Conservation (phyloP, 2,888 invertebrate genomes). For the Seira musarum region DNA sequence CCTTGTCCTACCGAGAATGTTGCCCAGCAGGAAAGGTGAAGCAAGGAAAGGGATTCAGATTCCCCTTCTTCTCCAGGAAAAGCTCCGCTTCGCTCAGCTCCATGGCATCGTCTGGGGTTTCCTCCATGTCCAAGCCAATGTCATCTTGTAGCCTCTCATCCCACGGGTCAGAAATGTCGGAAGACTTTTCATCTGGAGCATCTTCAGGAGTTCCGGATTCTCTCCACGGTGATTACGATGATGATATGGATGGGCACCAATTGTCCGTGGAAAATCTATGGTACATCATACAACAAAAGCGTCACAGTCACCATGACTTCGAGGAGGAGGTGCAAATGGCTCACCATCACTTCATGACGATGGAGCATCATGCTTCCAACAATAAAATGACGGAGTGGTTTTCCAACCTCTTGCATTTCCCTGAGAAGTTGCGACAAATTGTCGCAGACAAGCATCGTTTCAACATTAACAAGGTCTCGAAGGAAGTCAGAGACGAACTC, state of each 20-base stretch:
- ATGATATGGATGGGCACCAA: constrained; percentile 20
- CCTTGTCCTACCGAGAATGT: constrained; percentile 1
- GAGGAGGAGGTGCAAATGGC: constrained; percentile 16
- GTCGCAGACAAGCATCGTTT: constrained; percentile 55
- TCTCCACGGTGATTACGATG: neutral
- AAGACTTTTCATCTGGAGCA: constrained; percentile 4
- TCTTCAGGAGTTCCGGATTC: constrained; percentile 19
- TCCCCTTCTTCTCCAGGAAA: neutral
- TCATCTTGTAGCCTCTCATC: constrained; percentile 46
- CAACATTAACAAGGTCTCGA: constrained; percentile 52
- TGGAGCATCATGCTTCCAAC: constrained; percentile 37
- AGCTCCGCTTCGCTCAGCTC: neutral
- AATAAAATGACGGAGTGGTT: constrained; percentile 49
- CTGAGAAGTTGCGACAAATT: constrained; percentile 47
- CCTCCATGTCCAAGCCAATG: constrained; percentile 31
- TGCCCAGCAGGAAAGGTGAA: neutral
- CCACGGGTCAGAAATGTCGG: constrained; percentile 32
- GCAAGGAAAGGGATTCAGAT: neutral
- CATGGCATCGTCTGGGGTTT: constrained; percentile 11
- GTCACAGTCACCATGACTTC: constrained; percentile 12
- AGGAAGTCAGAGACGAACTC: constrained; percentile 53
- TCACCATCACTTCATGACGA: constrained; percentile 31
- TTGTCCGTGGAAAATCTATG: constrained; percentile 43
- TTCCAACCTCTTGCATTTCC: constrained; percentile 51
- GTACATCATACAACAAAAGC: constrained; percentile 50